phyloP scores from a whole-genome alignment of 37 sponge, comb jelly and placozoan species.

The Lycopodina hypogea region DNA sequence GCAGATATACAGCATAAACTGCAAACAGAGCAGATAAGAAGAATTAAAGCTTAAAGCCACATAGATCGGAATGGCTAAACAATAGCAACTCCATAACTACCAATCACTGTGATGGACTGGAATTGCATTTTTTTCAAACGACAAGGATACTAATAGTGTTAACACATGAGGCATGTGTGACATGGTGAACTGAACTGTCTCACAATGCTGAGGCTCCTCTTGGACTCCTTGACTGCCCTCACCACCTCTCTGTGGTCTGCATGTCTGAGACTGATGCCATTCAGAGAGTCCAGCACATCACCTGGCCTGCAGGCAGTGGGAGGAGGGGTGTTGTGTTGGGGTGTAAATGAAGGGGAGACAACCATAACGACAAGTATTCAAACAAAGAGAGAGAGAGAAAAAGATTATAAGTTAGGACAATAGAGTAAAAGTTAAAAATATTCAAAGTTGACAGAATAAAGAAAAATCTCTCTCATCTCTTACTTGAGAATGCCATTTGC shows the following conservation, averaged over 20 bases:
- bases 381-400: too few species aligned
- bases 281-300: constrained; percentile 68
- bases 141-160: too few species aligned
- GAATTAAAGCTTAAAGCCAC: too few species aligned
- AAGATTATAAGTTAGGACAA: too few species aligned
- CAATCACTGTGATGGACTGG: too few species aligned
- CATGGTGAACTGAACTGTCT: too few species aligned
- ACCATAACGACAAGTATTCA: not conserved
- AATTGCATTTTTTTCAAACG: too few species aligned
- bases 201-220: constrained; percentile 37
- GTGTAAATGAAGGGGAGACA: not conserved
- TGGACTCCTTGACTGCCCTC: constrained; percentile 64
- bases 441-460: not conserved
- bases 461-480: not conserved
- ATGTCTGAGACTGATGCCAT: constrained; percentile 49
- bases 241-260: constrained; percentile 71
- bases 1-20: too few species aligned
- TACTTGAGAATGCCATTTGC: constrained; percentile 68
- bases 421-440: not conserved
- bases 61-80: too few species aligned
- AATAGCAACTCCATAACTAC: too few species aligned
- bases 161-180: too few species aligned
- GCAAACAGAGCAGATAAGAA: too few species aligned
- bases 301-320: constrained; percentile 36
- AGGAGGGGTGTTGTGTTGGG: not conserved